Evolutionary conservation across 2,797 vertebrate species (phyloP).

Genomic region (Ara ararauna): DNA sequence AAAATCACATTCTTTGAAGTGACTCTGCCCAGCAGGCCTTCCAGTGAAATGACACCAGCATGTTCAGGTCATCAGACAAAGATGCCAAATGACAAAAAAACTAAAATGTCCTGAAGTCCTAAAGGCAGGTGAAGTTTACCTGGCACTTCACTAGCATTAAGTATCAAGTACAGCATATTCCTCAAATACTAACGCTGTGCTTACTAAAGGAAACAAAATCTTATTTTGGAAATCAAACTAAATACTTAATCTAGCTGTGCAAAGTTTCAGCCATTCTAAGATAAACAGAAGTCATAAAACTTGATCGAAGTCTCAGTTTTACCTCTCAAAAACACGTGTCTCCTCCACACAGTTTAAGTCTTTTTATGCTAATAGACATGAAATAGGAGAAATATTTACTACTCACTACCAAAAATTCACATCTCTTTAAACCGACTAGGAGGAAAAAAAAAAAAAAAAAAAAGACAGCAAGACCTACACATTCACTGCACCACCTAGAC

Average conservation of each 20-base stretch:
- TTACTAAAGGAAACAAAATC: neutral
- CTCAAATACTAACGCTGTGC: neutral
- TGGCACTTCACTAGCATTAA: neutral
- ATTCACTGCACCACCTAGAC: neutral
- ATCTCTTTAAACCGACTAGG: neutral
- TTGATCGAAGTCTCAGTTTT: neutral
- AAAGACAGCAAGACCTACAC: neutral
- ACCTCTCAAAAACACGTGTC: neutral
- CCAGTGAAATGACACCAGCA: neutral
- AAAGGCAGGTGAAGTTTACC: neutral
- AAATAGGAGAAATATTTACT: neutral
- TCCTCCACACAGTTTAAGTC: neutral
- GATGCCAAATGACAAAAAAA: neutral
- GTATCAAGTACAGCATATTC: neutral
- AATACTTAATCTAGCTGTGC: neutral
- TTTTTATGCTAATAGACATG: neutral
- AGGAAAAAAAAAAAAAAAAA: no score
- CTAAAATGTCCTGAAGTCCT: neutral
- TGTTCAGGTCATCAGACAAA: neutral
- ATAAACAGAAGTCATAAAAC: neutral
- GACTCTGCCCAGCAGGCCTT: neutral
- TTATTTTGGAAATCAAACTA: neutral
- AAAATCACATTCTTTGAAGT: neutral
- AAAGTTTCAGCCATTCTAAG: neutral
- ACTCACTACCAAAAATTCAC: neutral